Percentiles rank a stretch among this genome's conserved stretches.
These are phyloP conservation scores for Tinamus major DNA, from an alignment of 2,797 vertebrate species.

Conservation along the genomic window DNA sequence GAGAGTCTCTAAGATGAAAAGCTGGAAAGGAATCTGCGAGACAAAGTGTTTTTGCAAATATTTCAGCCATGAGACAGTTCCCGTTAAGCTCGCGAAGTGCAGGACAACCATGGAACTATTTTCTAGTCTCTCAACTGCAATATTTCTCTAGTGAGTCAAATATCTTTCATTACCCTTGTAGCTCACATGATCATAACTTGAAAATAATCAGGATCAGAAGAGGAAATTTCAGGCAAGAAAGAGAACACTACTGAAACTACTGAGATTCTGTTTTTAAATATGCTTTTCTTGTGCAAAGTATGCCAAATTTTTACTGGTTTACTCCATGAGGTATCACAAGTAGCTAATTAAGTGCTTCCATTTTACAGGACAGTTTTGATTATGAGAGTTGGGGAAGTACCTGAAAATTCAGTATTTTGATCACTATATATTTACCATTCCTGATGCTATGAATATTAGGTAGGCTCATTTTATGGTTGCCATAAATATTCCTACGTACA, in stretches of 20 bases:
- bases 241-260: background rate
- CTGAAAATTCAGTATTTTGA: conserved; percentile 15
- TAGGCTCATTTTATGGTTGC: background rate
- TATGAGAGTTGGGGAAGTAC: background rate
- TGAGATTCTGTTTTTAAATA: background rate
- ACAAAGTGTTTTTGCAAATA: background rate
- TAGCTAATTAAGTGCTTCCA: background rate
- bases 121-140: background rate
- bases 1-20: conserved; percentile 1
- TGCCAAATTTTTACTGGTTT: background rate
- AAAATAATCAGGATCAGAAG: background rate
- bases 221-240: background rate
- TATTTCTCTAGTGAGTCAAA: background rate
- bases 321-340: background rate
- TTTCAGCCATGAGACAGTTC: background rate
- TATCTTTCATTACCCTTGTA: background rate
- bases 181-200: background rate
- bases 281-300: background rate
- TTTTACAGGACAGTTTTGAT: background rate
- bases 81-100: background rate
- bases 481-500: background rate
- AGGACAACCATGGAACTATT: background rate
- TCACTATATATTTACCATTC: background rate
- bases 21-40: background rate
- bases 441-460: background rate